These are phyloP conservation scores for Tetragonisca angustula DNA, from an alignment of 2,888 invertebrate genomes.

Conservation along the genomic window DNA sequence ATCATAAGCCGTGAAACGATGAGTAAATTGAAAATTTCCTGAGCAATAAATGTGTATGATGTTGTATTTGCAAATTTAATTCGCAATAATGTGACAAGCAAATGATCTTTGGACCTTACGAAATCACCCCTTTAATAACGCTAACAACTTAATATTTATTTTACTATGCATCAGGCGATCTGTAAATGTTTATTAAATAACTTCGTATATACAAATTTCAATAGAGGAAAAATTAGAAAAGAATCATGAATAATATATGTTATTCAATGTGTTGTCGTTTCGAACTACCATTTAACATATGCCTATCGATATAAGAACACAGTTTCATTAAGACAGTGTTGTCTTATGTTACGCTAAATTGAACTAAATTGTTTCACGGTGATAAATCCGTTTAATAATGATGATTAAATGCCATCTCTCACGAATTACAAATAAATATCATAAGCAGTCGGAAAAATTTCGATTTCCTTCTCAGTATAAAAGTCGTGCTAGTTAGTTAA, in stretches of 20 bases:
- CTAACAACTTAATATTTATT: constrained; percentile 38
- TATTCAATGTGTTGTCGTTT: constrained; percentile 51
- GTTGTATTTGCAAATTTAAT: not conserved
- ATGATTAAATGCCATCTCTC: constrained; percentile 25
- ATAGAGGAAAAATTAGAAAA: constrained; percentile 42
- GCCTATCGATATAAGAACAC: constrained; percentile 35
- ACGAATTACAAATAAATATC: not conserved
- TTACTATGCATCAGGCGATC: constrained; percentile 35
- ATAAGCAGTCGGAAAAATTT: constrained; percentile 12
- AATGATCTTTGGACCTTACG: constrained; percentile 51
- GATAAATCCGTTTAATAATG: constrained; percentile 17
- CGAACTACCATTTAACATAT: constrained; percentile 40
- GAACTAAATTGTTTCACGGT: constrained; percentile 38
- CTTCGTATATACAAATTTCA: constrained; percentile 49
- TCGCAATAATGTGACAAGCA: not conserved
- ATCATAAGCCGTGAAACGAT: not conserved
- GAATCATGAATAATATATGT: constrained; percentile 37
- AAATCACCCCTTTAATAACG: constrained; percentile 13
- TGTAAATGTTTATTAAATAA: constrained; percentile 40
- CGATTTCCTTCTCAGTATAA: constrained; percentile 15
- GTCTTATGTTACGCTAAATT: constrained; percentile 42
- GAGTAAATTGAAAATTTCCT: constrained; percentile 7
- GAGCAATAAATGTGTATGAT: constrained; percentile 16
- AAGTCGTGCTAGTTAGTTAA: not conserved
- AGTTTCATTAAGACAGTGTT: constrained; percentile 25